Evolutionary conservation across 2,888 invertebrate genomes (phyloP).

Genomic region (Heteromurus nitidus): DNA sequence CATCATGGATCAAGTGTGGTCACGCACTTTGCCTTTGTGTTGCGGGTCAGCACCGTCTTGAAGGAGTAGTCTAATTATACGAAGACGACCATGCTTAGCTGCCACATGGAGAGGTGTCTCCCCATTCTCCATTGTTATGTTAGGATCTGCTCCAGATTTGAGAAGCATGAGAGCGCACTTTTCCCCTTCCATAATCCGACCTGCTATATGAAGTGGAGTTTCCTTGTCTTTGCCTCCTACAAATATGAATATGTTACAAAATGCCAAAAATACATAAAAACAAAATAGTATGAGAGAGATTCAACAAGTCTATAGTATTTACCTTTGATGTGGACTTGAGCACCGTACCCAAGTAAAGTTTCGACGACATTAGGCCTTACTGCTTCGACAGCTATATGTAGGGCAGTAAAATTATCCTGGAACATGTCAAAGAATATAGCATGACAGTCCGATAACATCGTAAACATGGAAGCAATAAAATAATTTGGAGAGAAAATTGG

Average conservation of each 20-base stretch:
- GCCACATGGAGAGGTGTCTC: conserved; percentile 96
- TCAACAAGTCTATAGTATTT: conserved; percentile 86
- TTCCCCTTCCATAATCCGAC: conserved; percentile 91
- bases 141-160: conserved; percentile 98
- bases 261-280: too few species aligned
- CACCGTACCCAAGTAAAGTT: conserved; percentile 95
- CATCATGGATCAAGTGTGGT: background rate
- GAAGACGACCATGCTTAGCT: conserved; percentile 93
- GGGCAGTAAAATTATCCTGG: conserved; percentile 96
- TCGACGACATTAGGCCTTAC: conserved; percentile 96
- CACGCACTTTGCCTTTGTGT: conserved; percentile 88
- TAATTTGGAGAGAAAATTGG: background rate
- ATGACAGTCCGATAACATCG: conserved; percentile 7
- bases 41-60: conserved; percentile 96
- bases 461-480: conserved; percentile 4
- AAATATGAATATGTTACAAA: conserved; percentile 15
- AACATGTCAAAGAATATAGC: conserved; percentile 70
- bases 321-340: conserved; percentile 95
- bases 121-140: conserved; percentile 95
- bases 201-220: conserved; percentile 98
- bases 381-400: conserved; percentile 95
- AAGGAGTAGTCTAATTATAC: conserved; percentile 88
- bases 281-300: background rate
- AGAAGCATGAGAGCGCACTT: conserved; percentile 97
- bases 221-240: conserved; percentile 90